Evolutionary conservation across 2,797 vertebrate species (phyloP), one percentile per base, ranked within the genome.

Genomic region (Cichlasoma orientale): DNA sequence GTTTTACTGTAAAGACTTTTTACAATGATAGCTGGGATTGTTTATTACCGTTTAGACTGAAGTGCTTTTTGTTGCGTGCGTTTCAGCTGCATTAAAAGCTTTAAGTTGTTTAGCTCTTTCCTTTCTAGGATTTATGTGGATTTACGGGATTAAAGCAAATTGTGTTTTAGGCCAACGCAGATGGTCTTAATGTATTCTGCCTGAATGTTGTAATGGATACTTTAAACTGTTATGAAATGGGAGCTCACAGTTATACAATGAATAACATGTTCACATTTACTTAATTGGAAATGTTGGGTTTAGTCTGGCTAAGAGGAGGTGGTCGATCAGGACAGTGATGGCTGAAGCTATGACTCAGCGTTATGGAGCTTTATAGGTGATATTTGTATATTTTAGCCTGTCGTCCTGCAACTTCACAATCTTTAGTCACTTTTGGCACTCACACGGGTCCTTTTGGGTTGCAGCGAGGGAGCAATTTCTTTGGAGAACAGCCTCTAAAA

Each of bases 131-230:
- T 23, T 31, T 55, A 56, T 76, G 61, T 44, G 36, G 52, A 72
- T 79, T 75, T 76, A 66, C 29, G 68, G 33, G 75, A 81, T 81
- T 69, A 79, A 11, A 75, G 68, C 36, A 57, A 11, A 41, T 44
- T 78, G 53, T 31, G 27, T 18, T 14, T 25, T 8, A 9, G 66
- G 38, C 13, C 23, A 1, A n/a, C 72, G 75, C 81, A 84, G 85
- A 77, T 86, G 82, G 74, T 70, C 76, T 55, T 58, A 4, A 79
- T 78, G 78, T 70, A 56, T 78, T 55, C 31, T 78, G 58, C 29
- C 55, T 29, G 33, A 74, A 33, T 33, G 77, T 55, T 78, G 74
- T 79, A 72, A 87, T 57, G 52, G 50, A 66, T 66, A 63, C 44
- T 71, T 81, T 5, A 52, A 72, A 61, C 55, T 25, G 61, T 76